Conservation (phyloP, 2,113 vertebrate genomes). For the Ailurus styani region DNA sequence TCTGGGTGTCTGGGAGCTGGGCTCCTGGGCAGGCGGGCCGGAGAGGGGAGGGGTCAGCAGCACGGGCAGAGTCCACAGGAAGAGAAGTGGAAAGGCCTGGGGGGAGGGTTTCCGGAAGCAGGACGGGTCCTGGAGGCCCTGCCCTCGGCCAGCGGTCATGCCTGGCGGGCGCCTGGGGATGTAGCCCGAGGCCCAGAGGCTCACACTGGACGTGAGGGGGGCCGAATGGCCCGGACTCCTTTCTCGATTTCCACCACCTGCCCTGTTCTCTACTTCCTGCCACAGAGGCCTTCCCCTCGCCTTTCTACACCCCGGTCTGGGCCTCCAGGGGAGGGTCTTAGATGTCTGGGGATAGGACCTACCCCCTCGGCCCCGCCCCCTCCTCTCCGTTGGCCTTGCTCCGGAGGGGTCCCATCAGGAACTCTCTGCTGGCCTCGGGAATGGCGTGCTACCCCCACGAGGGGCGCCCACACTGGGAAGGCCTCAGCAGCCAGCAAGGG, state of each 20-base stretch:
- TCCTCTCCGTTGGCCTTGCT: neutral
- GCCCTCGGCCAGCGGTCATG: accelerated
- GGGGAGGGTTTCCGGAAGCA: neutral
- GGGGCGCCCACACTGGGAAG: neutral
- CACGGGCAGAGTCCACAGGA: accelerated
- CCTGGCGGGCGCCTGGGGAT: neutral
- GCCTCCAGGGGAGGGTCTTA: neutral
- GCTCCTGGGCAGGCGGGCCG: too few species aligned
- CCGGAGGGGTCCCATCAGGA: neutral
- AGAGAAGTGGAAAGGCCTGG: neutral
- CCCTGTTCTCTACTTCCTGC: neutral
- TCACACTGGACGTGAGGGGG: neutral
- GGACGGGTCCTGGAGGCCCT: too few species aligned
- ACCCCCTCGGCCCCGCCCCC: neutral
- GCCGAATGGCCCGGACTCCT: accelerated
- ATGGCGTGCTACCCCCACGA: too few species aligned
- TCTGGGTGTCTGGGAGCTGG: neutral
- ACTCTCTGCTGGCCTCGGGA: neutral
- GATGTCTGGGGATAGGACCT: neutral
- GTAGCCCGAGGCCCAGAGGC: neutral
- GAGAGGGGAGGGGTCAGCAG: neutral
- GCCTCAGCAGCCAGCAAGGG: neutral
- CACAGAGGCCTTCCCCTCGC: neutral
- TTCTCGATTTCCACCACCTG: accelerated
- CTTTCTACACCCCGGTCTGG: neutral